Conservation (phyloP, 2,888 invertebrate genomes). For the Nebria brevicollis region DNA sequence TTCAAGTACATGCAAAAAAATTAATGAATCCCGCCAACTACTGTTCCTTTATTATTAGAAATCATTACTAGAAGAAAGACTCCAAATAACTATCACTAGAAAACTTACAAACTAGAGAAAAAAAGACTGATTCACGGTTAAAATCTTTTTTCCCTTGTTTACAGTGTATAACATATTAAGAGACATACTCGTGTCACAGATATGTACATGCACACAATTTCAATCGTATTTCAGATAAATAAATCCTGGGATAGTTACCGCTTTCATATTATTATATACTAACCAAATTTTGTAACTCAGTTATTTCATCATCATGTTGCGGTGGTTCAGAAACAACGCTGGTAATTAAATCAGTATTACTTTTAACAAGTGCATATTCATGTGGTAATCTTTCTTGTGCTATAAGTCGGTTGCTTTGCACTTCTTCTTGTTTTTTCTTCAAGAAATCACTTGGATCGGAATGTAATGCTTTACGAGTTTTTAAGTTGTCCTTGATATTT, state of each 20-base stretch:
- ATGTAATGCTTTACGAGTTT: slow-evolving; percentile 47
- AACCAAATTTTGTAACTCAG: slow-evolving; percentile 22
- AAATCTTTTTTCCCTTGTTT: too few species aligned
- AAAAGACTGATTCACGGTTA: too few species aligned
- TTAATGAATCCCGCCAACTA: too few species aligned
- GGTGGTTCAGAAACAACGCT: slow-evolving; percentile 74
- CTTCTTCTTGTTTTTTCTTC: slow-evolving; percentile 74
- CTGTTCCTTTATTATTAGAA: too few species aligned
- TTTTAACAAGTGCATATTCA: slow-evolving; percentile 72
- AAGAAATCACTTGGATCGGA: slow-evolving; percentile 65
- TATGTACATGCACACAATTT: too few species aligned
- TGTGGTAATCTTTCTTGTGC: slow-evolving; percentile 78
- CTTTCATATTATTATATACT: not conserved
- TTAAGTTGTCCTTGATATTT: slow-evolving; percentile 21
- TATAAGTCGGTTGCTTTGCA: slow-evolving; percentile 58
- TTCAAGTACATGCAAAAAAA: too few species aligned
- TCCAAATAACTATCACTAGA: too few species aligned
- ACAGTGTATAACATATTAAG: too few species aligned
- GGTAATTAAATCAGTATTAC: slow-evolving; percentile 76
- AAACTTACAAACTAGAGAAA: too few species aligned
- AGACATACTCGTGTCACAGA: too few species aligned
- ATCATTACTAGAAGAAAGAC: too few species aligned
- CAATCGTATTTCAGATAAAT: too few species aligned
- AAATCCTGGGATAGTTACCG: not conserved
- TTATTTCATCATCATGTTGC: slow-evolving; percentile 50